Evolutionary conservation across 35 echinoderm and acorn worm genomes (phyloP), one percentile per base, ranked within the genome.

Genomic region (Hemicentrotus pulcherrimus): DNA sequence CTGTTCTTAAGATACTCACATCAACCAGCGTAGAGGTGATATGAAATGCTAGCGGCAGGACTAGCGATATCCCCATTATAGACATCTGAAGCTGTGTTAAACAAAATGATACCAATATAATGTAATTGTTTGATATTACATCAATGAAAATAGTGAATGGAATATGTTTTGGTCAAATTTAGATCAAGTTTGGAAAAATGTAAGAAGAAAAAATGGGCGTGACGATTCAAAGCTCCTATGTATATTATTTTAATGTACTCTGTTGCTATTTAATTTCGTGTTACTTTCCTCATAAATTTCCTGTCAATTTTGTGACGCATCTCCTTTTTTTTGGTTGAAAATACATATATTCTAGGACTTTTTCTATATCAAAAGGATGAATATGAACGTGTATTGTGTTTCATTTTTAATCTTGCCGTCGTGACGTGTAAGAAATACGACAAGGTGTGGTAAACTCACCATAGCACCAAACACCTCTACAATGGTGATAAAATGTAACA

Each of bases 11-110:
- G 15, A 47, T 45, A 93, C 91, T 93, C 58, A 93, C 91, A 31
- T 93, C 91, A 50, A 93, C 46, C 46, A 93, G 91, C 16, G 91
- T 58, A 31, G 91, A 93, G n/a, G 91, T 93, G 45, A 93, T 93
- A 31, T 93, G 91, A 48, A 93, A 93, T 47, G 91, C 91, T 46
- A 93, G 48, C 10, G 91, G 91, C 30, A 93, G 13, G 22, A 93
- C 91, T 28, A 93, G 30, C 12, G 91, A 93, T 19, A 93, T 93
- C 13, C 91, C 91, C 91, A 93, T 93, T 48, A 93, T 93, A 14
- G 91, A 93, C 91, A 93, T 93, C 46, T 93, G 91, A 24, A 93
- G 91, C 91, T 93, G 91, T 48, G 46, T 41, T 31, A 15, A 33
- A 6, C 6, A 93, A 50, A 93, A 90, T 4, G 4, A 90, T 16